Evolutionary conservation across 2,113 vertebrate genomes (phyloP).

Genomic region (Nothobranchius furzeri): DNA sequence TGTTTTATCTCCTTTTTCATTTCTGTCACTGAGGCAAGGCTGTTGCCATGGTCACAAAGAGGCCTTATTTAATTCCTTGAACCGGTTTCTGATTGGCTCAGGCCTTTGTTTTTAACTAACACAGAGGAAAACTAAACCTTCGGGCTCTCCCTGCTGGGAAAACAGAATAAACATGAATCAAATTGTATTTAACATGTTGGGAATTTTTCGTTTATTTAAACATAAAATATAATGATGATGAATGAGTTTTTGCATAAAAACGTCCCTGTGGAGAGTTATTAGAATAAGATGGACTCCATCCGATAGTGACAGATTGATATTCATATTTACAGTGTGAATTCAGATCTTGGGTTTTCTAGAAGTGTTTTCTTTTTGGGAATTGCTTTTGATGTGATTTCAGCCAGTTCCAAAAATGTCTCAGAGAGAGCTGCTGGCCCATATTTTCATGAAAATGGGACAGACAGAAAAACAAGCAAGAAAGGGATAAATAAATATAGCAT

Average conservation of each 20-base stretch:
- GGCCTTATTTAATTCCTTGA: conserved; percentile 68
- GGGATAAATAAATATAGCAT: background rate
- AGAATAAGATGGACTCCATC: background rate
- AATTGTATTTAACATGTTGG: background rate
- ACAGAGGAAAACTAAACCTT: conserved; percentile 10
- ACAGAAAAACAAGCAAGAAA: background rate
- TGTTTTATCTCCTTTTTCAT: conserved; percentile 54
- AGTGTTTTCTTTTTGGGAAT: conserved; percentile 32
- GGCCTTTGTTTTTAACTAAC: conserved; percentile 23
- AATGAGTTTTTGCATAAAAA: background rate
- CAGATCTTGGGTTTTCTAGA: conserved; percentile 27
- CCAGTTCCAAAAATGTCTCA: conserved; percentile 44
- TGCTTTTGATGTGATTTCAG: conserved; percentile 35
- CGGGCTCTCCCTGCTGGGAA: conserved; percentile 60
- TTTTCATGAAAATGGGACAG: conserved; percentile 23
- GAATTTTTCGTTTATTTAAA: too few species aligned
- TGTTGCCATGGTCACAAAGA: conserved; percentile 74
- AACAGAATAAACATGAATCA: conserved; percentile 7
- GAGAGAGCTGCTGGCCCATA: conserved; percentile 45
- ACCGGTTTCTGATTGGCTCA: conserved; percentile 59
- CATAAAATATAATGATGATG: too few species aligned
- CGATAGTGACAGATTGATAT: conserved; percentile 27
- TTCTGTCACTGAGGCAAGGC: conserved; percentile 72
- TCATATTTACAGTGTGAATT: conserved; percentile 9
- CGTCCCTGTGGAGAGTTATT: conserved; percentile 14